phyloP scores from a whole-genome alignment of 2,113 vertebrate genomes.

The Mastomys coucha region DNA sequence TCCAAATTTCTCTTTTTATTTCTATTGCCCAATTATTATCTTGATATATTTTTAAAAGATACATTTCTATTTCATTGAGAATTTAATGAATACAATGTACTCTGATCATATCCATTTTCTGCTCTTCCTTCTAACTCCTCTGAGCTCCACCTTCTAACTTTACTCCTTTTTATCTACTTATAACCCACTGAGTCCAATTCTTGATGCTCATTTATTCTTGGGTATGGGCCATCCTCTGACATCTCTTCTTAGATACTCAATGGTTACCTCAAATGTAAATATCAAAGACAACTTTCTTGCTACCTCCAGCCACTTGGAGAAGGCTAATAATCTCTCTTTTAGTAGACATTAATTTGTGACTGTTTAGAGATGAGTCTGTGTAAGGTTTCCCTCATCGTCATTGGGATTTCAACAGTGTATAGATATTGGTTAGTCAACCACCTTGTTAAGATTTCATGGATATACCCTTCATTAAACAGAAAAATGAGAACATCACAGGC shows the following conservation, averaged over 20 bases:
- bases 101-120: not conserved
- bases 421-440: not conserved
- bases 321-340: not conserved
- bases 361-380: not conserved
- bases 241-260: not conserved
- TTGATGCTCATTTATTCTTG: not conserved
- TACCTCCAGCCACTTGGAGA: not conserved
- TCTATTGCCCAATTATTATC: not conserved
- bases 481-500: not conserved
- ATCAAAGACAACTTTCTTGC: not conserved
- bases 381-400: not conserved
- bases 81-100: not conserved
- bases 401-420: not conserved
- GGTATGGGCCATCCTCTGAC: not conserved
- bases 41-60: not conserved
- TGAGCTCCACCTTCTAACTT: too few relatives aligned
- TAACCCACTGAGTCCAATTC: not conserved
- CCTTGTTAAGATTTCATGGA: not conserved
- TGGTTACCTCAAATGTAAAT: conserved; percentile 18
- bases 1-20: not conserved
- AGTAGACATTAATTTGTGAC: not conserved
- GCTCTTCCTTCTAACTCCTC: not conserved
- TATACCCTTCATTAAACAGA: not conserved
- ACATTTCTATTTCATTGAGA: not conserved
- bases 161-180: not conserved